Evolutionary conservation across 2,113 vertebrate genomes (phyloP).

Genomic region (Leptosomus discolor): DNA sequence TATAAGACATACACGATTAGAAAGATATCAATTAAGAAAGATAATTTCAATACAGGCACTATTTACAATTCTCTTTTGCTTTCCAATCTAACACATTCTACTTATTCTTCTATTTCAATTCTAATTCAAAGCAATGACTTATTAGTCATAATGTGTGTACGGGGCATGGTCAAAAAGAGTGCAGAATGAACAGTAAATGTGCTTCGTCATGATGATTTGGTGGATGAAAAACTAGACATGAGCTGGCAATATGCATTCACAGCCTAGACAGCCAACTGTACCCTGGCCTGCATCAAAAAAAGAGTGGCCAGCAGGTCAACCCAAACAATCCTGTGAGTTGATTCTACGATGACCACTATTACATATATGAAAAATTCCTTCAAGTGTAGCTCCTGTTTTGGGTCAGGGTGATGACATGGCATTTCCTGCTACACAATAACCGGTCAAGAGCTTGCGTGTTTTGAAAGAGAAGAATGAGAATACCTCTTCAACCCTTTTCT

Average conservation of each 20-base stretch:
- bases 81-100: neutral
- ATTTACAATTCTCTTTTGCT: neutral
- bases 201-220: neutral
- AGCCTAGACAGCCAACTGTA: rapidly evolving
- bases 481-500: neutral
- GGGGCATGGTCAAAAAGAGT: neutral
- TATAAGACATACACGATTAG: neutral
- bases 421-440: neutral
- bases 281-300: neutral
- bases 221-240: neutral
- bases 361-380: neutral
- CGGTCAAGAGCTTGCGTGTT: neutral
- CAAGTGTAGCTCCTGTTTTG: neutral
- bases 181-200: neutral
- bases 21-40: neutral
- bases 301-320: neutral
- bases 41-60: neutral
- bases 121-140: neutral
- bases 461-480: neutral
- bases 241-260: rapidly evolving
- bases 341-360: neutral
- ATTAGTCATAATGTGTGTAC: neutral
- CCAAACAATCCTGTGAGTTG: neutral
- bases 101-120: neutral
- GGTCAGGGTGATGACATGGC: too few species aligned